These are phyloP conservation scores for Epizoanthus illoricatus DNA, from an alignment of 92 coral and sea anemone species.

Conservation along the genomic window DNA sequence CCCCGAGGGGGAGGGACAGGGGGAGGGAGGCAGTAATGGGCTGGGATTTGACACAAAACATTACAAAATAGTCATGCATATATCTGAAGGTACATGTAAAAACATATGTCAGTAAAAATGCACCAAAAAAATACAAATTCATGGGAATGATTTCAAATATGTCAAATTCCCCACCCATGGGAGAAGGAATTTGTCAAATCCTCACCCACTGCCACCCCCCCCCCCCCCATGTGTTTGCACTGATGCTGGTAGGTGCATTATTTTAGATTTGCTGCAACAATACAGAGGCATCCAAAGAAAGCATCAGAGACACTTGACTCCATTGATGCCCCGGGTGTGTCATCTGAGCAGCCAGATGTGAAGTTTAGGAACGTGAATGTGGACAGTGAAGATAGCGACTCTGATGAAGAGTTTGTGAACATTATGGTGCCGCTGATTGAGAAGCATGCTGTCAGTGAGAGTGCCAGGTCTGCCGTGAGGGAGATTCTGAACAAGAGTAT, in stretches of 20 bases:
- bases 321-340: conserved; percentile 21
- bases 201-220: too few relatives aligned
- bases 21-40: too few relatives aligned
- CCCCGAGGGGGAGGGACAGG: too few relatives aligned
- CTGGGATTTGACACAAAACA: too few relatives aligned
- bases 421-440: conserved; percentile 76
- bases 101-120: too few relatives aligned
- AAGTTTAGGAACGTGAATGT: conserved; percentile 70
- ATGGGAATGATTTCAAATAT: too few relatives aligned
- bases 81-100: too few relatives aligned
- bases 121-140: too few relatives aligned
- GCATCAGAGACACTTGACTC: conserved; percentile 33
- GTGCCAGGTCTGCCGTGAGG: conserved; percentile 60
- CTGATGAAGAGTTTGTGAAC: conserved; percentile 92
- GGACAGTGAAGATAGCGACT: conserved; percentile 69
- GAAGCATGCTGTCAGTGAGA: conserved; percentile 56
- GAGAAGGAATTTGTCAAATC: too few relatives aligned
- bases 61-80: too few relatives aligned
- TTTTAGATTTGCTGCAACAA: conserved; percentile 73
- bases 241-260: neutral
- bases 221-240: too few relatives aligned
- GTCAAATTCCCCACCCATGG: too few relatives aligned
- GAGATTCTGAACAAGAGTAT: conserved; percentile 64
- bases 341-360: conserved; percentile 41
- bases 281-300: conserved; percentile 88